These are phyloP conservation scores for Athrips mouffetella DNA, from an alignment of 2,888 invertebrate genomes.

Conservation along the genomic window DNA sequence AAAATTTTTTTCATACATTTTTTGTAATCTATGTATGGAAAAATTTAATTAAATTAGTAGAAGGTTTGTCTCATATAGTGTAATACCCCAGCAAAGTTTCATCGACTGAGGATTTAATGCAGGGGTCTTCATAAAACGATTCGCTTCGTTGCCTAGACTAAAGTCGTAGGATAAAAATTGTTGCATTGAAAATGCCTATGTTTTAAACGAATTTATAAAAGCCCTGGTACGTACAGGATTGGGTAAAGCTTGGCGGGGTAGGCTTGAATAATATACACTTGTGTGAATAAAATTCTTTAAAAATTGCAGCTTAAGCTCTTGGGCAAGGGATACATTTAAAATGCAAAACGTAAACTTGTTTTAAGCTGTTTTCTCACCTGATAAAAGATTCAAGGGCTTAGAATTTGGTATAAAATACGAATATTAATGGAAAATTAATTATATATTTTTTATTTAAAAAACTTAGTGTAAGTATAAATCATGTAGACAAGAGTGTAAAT, in stretches of 20 bases:
- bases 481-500: conserved; percentile 38
- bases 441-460: conserved; percentile 57
- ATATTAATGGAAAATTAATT: conserved; percentile 37
- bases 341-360: conserved; percentile 45
- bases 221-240: conserved; percentile 33
- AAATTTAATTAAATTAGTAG: no score
- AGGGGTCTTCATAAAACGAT: no score
- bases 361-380: conserved; percentile 64
- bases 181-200: no score
- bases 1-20: no score
- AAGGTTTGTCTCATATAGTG: no score
- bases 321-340: conserved; percentile 29
- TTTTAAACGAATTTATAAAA: no score
- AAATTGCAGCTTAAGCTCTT: conserved; percentile 39
- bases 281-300: conserved; percentile 10
- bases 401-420: conserved; percentile 32
- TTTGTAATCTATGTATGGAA: no score
- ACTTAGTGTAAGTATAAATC: conserved; percentile 49
- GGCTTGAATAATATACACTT: conserved; percentile 1
- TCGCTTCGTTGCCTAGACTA: no score
- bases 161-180: no score
- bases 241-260: conserved; percentile 45
- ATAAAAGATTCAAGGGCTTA: conserved; percentile 34
- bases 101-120: no score
- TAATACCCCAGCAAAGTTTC: no score